phyloP scores from a whole-genome alignment of 2,113 vertebrate genomes.

The Thunnus thynnus region DNA sequence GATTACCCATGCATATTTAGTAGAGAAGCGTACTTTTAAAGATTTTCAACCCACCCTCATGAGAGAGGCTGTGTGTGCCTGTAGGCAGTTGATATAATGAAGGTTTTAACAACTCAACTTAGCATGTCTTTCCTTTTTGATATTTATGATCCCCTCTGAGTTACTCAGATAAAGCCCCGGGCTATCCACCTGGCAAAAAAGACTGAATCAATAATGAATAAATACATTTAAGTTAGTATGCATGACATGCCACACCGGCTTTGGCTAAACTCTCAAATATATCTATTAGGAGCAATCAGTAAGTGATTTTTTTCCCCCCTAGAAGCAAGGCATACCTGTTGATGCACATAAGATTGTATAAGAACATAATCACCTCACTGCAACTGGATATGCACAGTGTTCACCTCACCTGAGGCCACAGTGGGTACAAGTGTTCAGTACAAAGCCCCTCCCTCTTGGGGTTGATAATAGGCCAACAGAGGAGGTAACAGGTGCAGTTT shows the following conservation, averaged over 20 bases:
- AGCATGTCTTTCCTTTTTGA: conserved; percentile 34
- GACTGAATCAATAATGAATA: neutral
- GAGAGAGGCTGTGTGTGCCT: conserved; percentile 30
- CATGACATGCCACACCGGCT: neutral
- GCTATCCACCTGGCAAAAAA: conserved; percentile 9
- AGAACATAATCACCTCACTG: conserved; percentile 72
- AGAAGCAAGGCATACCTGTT: conserved; percentile 37
- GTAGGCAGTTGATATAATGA: conserved; percentile 36
- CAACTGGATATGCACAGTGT: conserved; percentile 66
- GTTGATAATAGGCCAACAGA: conserved; percentile 58
- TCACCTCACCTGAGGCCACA: conserved; percentile 42
- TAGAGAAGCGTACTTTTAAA: conserved; percentile 8
- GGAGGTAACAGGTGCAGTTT: conserved; percentile 77
- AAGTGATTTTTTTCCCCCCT: neutral
- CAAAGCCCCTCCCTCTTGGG: conserved; percentile 47
- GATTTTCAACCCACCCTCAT: conserved; percentile 24
- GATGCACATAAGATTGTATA: conserved; percentile 25
- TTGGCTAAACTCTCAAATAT: neutral
- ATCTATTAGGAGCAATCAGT: conserved; percentile 10
- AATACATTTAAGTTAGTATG: neutral
- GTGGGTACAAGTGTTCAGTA: conserved; percentile 46
- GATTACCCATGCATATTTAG: neutral
- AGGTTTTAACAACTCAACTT: conserved; percentile 7
- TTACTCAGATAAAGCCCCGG: neutral
- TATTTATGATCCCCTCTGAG: conserved; percentile 29